Evolutionary conservation across 2,888 invertebrate genomes (phyloP).

Genomic region (Danaus chrysippus): DNA sequence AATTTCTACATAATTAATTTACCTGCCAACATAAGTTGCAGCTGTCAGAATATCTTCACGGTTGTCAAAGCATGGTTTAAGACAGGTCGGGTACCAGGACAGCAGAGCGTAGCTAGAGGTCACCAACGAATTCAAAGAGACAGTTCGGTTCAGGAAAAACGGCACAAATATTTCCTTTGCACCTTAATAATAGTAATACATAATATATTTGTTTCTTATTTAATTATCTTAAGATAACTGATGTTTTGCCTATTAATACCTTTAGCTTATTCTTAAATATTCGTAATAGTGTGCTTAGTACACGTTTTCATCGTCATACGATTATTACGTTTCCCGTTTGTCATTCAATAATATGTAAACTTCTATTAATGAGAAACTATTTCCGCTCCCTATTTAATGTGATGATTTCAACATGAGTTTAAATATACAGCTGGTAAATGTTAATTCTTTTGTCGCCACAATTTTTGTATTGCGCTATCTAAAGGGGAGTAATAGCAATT

Average conservation of each 20-base stretch:
- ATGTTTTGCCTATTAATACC: no score
- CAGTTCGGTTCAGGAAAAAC: not conserved
- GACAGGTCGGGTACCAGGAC: slow-evolving; percentile 69
- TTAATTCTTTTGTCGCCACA: not conserved
- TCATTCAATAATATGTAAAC: no score
- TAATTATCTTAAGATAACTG: no score
- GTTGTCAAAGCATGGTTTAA: slow-evolving; percentile 69
- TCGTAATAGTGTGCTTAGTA: no score
- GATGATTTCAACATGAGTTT: not conserved
- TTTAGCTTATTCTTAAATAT: no score
- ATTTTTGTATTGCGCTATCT: not conserved
- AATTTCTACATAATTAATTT: not conserved
- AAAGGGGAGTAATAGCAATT: not conserved
- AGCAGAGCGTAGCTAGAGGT: slow-evolving; percentile 41
- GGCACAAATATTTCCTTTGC: not conserved
- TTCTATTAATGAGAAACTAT: no score
- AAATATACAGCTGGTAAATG: not conserved
- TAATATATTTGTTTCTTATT: not conserved
- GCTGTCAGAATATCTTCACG: slow-evolving; percentile 71
- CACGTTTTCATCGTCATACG: no score
- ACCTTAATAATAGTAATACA: not conserved
- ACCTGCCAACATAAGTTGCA: slow-evolving; percentile 19
- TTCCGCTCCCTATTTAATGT: no score
- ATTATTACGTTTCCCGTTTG: no score
- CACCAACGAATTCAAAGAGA: slow-evolving; percentile 11